A percentile compares a stretch with the other conserved stretches of the same genome.
Evolutionary conservation across 2,888 invertebrate species (phyloP).

Genomic region (Agrotis exclamationis): DNA sequence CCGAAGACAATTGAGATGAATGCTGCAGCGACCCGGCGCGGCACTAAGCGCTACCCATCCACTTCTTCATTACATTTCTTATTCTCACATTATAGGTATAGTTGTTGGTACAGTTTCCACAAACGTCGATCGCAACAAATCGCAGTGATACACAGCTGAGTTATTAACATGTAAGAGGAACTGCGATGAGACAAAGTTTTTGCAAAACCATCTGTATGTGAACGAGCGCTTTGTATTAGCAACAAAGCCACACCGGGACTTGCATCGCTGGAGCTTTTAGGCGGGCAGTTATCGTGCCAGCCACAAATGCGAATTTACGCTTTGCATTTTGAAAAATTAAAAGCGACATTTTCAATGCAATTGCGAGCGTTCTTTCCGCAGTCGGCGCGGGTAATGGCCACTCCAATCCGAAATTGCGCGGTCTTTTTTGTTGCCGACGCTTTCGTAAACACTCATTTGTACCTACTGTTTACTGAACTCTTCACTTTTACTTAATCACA

Average conservation of each 20-base stretch:
- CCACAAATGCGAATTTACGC: conserved; percentile 88
- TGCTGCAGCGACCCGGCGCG: conserved; percentile 58
- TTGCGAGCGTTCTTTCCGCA: conserved; percentile 86
- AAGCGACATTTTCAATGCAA: conserved; percentile 89
- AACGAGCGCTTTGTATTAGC: conserved; percentile 85
- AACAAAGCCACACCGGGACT: conserved; percentile 84
- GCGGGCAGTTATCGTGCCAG: conserved; percentile 85
- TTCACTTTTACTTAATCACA: conserved; percentile 72
- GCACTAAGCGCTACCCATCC: neutral
- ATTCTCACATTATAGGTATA: conserved; percentile 22
- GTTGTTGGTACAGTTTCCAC: conserved; percentile 13
- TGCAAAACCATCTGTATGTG: conserved; percentile 81
- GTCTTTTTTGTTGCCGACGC: conserved; percentile 81
- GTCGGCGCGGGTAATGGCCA: conserved; percentile 88
- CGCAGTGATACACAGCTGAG: conserved; percentile 55
- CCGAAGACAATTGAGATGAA: conserved; percentile 73
- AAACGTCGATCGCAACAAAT: conserved; percentile 54
- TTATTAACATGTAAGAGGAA: conserved; percentile 70
- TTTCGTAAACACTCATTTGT: conserved; percentile 85
- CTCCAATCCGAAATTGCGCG: conserved; percentile 86
- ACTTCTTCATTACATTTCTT: conserved; percentile 32
- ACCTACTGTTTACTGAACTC: conserved; percentile 74
- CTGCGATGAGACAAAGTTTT: conserved; percentile 80
- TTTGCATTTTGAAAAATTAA: conserved; percentile 90
- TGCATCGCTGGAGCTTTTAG: conserved; percentile 86